Percentiles rank a stretch among this genome's conserved stretches.
Conservation (phyloP, 2,888 invertebrate species). For the Belgica antarctica region DNA sequence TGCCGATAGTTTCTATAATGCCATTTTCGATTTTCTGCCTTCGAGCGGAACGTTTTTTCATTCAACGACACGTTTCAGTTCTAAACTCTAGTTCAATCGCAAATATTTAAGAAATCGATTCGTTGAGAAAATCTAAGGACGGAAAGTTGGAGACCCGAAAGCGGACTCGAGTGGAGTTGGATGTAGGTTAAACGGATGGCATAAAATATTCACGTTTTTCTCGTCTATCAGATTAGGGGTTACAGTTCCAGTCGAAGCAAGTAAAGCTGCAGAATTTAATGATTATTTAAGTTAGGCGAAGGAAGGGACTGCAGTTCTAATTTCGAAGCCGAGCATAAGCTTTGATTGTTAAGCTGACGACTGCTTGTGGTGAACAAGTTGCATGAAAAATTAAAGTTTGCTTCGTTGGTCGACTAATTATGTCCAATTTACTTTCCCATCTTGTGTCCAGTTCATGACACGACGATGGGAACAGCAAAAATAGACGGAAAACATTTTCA, state of each 20-base stretch:
- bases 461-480: too few relatives aligned
- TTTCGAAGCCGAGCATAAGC: not conserved
- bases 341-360: not conserved
- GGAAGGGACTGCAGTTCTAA: not conserved
- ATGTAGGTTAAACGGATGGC: slow-evolving; percentile 17
- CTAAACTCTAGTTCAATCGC: slow-evolving; percentile 20
- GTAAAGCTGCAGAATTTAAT: slow-evolving; percentile 1
- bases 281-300: slow-evolving; percentile 6
- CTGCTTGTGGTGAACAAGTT: not conserved
- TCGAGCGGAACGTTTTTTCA: slow-evolving; percentile 11
- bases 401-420: slow-evolving; percentile 25
- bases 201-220: slow-evolving; percentile 19
- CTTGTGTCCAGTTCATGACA: not conserved
- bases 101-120: slow-evolving; percentile 17
- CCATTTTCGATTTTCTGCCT: slow-evolving; percentile 7
- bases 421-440: not conserved
- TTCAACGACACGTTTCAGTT: slow-evolving; percentile 11
- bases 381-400: slow-evolving; percentile 2
- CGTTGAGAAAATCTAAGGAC: not conserved
- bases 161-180: not conserved
- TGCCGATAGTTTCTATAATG: not conserved
- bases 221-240: not conserved
- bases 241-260: not conserved
- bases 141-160: not conserved
- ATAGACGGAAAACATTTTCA: slow-evolving; percentile 28